These are phyloP conservation scores for Salvelinus alpinus DNA, from an alignment of 2,113 vertebrate genomes.

Conservation along the genomic window DNA sequence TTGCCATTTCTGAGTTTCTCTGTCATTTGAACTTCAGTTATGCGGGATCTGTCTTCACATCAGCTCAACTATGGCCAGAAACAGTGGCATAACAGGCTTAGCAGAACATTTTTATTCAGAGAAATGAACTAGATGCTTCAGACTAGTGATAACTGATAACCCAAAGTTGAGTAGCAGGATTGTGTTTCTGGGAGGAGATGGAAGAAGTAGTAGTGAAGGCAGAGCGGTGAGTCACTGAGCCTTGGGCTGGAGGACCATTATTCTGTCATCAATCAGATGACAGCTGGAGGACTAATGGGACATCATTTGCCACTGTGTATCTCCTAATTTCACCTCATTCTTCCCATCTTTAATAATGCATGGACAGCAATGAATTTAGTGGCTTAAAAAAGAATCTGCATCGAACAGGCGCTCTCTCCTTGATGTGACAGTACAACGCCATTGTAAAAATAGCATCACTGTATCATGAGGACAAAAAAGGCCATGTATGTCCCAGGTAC, in stretches of 20 bases:
- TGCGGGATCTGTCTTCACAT: neutral
- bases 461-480: conserved; percentile 9
- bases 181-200: neutral
- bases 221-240: neutral
- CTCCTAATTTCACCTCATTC: conserved; percentile 10
- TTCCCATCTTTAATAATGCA: conserved; percentile 40
- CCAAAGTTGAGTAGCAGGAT: neutral
- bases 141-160: neutral
- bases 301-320: conserved; percentile 22
- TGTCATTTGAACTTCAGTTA: neutral
- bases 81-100: neutral
- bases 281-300: conserved; percentile 6
- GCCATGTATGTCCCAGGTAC: neutral
- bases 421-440: conserved; percentile 10
- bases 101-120: neutral
- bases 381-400: conserved; percentile 6
- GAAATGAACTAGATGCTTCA: neutral
- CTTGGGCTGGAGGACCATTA: neutral
- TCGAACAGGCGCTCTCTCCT: conserved; percentile 11
- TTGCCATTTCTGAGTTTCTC: neutral
- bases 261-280: neutral
- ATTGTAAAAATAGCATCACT: conserved; percentile 33
- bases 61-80: neutral
- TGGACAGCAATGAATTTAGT: conserved; percentile 29
- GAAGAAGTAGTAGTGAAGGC: neutral